These are phyloP conservation scores for Vanacampus margaritifer DNA, from an alignment of 2,113 vertebrate genomes.

Conservation along the genomic window DNA sequence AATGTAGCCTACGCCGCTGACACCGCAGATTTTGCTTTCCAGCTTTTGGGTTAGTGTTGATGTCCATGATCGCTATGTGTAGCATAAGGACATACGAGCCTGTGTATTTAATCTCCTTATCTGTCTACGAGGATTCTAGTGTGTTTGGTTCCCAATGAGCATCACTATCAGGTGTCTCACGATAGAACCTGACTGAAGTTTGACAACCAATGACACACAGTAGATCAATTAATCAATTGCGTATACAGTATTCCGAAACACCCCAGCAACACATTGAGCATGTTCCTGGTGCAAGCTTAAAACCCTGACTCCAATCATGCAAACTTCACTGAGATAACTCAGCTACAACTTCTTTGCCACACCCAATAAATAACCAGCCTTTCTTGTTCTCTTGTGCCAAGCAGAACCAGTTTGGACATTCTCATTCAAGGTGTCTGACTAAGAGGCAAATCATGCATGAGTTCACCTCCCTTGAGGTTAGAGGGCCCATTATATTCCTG, in stretches of 20 bases:
- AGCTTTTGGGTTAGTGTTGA: too few relatives aligned
- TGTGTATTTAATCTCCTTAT: neutral
- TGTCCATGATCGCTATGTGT: neutral
- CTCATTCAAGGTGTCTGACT: neutral
- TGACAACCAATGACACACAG: neutral
- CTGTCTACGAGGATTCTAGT: neutral
- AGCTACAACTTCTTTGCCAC: neutral
- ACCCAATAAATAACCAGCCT: neutral
- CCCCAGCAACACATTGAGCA: neutral
- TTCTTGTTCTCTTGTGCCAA: neutral
- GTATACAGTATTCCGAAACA: neutral
- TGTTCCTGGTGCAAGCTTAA: neutral
- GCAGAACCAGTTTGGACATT: neutral
- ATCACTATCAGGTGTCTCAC: neutral
- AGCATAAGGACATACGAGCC: neutral
- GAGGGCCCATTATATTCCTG: neutral
- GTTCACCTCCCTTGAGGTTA: neutral
- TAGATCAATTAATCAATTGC: neutral
- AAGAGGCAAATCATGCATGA: neutral
- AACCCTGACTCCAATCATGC: neutral
- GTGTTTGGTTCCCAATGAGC: neutral
- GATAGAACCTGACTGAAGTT: neutral
- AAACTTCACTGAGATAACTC: neutral
- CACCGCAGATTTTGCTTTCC: neutral
- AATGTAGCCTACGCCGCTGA: neutral